Evolutionary conservation across 1,140 invertebrate genomes (phyloP).

Genomic region (Aplysia californica): DNA sequence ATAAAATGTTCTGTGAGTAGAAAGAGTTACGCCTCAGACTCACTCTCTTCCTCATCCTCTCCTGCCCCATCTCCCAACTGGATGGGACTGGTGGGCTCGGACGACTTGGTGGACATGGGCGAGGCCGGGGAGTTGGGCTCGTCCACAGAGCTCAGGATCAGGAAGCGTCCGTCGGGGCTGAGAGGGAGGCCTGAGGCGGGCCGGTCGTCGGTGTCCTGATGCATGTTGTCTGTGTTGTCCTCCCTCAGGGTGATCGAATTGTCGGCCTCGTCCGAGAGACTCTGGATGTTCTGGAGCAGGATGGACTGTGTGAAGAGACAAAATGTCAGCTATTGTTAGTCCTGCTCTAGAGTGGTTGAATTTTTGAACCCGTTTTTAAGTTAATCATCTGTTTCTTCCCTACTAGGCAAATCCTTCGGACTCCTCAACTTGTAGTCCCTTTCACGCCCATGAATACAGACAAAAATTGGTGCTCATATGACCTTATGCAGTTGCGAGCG

Average conservation of each 20-base stretch:
- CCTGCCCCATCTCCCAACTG: constrained; percentile 1
- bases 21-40: constrained; percentile 25
- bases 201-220: constrained; percentile 44
- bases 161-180: constrained; percentile 56
- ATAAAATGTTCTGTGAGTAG: too few species aligned
- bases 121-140: constrained; percentile 19
- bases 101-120: neutral
- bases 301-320: constrained; percentile 12
- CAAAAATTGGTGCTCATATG: too few species aligned
- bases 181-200: constrained; percentile 41
- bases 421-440: too few species aligned
- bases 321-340: too few species aligned
- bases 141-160: constrained; percentile 50
- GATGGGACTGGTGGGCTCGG: too few species aligned
- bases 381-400: too few species aligned
- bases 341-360: too few species aligned
- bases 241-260: neutral
- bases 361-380: too few species aligned
- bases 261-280: neutral
- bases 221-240: neutral
- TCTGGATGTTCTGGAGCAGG: constrained; percentile 13
- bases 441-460: too few species aligned
- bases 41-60: constrained; percentile 11
- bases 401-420: too few species aligned
- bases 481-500: too few species aligned